phyloP scores from a whole-genome alignment of 2,797 vertebrate species.

The Dallia pectoralis region DNA sequence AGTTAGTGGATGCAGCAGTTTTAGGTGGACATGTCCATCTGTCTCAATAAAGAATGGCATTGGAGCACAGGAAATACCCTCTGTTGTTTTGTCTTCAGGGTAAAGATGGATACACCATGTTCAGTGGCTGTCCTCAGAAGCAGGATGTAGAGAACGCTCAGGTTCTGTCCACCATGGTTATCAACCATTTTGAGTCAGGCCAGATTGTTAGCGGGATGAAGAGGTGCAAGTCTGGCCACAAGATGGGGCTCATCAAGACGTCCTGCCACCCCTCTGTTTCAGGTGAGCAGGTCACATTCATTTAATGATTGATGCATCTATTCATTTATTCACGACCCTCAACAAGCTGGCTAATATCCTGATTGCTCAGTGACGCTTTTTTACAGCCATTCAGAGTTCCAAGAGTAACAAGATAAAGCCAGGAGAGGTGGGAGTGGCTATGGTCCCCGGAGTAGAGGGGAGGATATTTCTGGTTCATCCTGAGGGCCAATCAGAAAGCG shows the following conservation, averaged over 20 bases:
- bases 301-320: background rate
- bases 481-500: background rate
- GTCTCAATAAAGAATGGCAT: background rate
- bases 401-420: background rate
- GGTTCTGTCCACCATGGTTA: constrained; percentile 47
- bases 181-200: constrained; percentile 60
- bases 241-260: constrained; percentile 45
- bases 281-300: constrained; percentile 32
- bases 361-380: background rate
- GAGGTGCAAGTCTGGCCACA: constrained; percentile 46
- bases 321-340: background rate
- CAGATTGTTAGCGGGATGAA: constrained; percentile 49
- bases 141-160: constrained; percentile 49
- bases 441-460: constrained; percentile 27
- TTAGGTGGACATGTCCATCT: background rate
- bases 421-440: constrained; percentile 14
- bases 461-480: constrained; percentile 31
- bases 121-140: constrained; percentile 43
- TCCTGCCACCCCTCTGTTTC: constrained; percentile 41
- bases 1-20: background rate
- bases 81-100: constrained; percentile 32
- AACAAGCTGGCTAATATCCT: no score
- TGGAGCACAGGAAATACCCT: background rate
- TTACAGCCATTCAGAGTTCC: constrained; percentile 19
- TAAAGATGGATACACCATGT: constrained; percentile 53